A percentile compares a stretch with the other conserved stretches of the same genome.
Conservation (phyloP, 2,113 vertebrate species). For the Agapornis roseicollis region DNA sequence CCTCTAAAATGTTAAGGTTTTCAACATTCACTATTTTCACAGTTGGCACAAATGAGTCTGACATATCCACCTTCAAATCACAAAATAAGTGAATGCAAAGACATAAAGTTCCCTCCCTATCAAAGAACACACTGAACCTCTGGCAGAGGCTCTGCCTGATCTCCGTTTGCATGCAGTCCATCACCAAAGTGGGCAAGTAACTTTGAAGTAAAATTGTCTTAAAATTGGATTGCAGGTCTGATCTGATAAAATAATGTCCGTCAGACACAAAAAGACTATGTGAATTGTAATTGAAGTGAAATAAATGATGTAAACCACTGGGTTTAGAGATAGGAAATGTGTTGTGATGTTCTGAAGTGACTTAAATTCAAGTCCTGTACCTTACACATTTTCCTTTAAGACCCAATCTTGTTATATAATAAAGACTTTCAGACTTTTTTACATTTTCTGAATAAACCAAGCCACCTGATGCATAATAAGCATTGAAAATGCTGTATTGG, state of each 20-base stretch:
- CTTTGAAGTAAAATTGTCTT: not conserved
- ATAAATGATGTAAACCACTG: not conserved
- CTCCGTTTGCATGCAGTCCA: not conserved
- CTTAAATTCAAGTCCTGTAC: rapidly evolving
- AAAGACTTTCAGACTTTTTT: not conserved
- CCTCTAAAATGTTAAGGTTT: not conserved
- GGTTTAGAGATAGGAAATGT: not conserved
- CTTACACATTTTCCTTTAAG: not conserved
- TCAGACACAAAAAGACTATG: not conserved
- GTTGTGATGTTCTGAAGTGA: not conserved
- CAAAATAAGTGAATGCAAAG: not conserved
- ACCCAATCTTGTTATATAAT: not conserved
- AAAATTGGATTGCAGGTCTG: not conserved
- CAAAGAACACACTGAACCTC: not conserved
- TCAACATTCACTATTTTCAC: not conserved
- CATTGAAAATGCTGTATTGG: not conserved
- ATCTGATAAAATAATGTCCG: not conserved
- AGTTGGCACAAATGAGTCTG: not conserved
- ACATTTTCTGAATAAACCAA: not conserved
- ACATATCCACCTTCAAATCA: not conserved
- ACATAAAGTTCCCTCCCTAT: not conserved
- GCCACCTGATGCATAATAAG: not conserved
- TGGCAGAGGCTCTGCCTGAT: not conserved
- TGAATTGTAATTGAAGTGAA: not conserved
- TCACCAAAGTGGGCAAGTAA: not conserved